phyloP scores from a whole-genome alignment of 2,888 invertebrate genomes.

The Zaprionus bogoriensis region DNA sequence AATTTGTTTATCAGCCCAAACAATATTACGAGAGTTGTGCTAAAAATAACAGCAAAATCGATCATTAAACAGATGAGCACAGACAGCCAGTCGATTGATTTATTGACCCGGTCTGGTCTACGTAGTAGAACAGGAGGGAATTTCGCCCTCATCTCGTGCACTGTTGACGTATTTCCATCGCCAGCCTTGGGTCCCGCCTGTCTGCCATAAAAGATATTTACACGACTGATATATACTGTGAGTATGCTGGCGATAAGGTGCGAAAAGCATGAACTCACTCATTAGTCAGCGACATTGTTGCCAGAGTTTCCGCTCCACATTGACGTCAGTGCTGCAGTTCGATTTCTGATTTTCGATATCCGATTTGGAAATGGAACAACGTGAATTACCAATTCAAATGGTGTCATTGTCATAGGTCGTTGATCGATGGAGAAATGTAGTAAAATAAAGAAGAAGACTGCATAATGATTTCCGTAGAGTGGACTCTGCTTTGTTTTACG shows the following conservation, averaged over 20 bases:
- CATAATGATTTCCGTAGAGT: not conserved
- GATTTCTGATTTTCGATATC: conserved; percentile 11
- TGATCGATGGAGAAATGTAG: conserved; percentile 15
- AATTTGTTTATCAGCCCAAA: conserved; percentile 34
- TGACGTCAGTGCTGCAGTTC: conserved; percentile 42
- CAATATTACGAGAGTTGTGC: conserved; percentile 2
- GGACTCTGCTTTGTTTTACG: conserved; percentile 29
- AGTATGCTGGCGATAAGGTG: conserved; percentile 27
- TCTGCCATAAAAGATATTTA: conserved; percentile 36
- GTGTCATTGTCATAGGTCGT: conserved; percentile 41
- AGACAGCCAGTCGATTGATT: conserved; percentile 56
- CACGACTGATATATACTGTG: conserved; percentile 14
- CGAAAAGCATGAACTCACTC: conserved; percentile 18
- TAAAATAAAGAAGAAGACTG: no score
- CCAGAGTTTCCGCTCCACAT: conserved; percentile 30
- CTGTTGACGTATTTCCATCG: conserved; percentile 19
- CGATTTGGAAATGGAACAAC: conserved; percentile 39
- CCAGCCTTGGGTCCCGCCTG: conserved; percentile 26
- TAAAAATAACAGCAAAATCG: conserved; percentile 54
- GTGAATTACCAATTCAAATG: conserved; percentile 55
- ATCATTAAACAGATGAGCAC: conserved; percentile 41
- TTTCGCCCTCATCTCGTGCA: no score
- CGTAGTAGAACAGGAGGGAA: not conserved
- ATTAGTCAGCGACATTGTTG: conserved; percentile 44
- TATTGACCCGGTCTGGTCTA: conserved; percentile 43